Conservation (phyloP, 2,113 vertebrate species). For the Triplophysa rosa region DNA sequence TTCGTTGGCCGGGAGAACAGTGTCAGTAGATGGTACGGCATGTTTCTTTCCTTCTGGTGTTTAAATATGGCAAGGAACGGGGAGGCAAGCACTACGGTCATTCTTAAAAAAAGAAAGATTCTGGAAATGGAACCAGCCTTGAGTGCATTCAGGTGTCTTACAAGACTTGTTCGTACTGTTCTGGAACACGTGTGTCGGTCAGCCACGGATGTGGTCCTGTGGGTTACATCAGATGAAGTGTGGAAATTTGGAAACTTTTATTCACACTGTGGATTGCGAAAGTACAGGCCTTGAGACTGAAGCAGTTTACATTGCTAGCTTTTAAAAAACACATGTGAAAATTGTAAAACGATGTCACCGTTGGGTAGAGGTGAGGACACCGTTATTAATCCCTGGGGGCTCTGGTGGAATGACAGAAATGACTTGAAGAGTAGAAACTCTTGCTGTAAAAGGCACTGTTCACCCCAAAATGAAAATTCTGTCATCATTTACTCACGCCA, state of each 20-base stretch:
- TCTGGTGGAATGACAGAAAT: slow-evolving; percentile 47
- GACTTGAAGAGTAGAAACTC: slow-evolving; percentile 19
- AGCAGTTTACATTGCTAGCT: slow-evolving; percentile 10
- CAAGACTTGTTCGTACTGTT: neutral
- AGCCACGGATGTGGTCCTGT: neutral
- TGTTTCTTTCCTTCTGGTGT: slow-evolving; percentile 25
- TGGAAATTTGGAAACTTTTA: slow-evolving; percentile 48
- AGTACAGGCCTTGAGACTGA: neutral
- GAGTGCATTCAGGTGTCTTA: slow-evolving; percentile 34
- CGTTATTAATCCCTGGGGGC: slow-evolving; percentile 14
- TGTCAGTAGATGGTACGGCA: neutral
- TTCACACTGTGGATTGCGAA: slow-evolving; percentile 43
- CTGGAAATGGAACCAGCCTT: neutral
- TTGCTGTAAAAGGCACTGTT: neutral
- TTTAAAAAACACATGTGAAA: slow-evolving; percentile 7
- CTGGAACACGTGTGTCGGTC: slow-evolving; percentile 8
- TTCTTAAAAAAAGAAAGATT: slow-evolving; percentile 22
- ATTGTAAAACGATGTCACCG: neutral
- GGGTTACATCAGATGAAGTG: slow-evolving; percentile 4
- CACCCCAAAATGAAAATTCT: no score
- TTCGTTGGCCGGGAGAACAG: slow-evolving; percentile 14
- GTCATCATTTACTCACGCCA: no score
- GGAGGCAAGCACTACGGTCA: neutral
- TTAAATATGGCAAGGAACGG: slow-evolving; percentile 28
- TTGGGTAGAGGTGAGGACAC: neutral